Evolutionary conservation across 2,113 vertebrate species (phyloP), one percentile per base, ranked within the genome.

Genomic region (Bathybates hornii): DNA sequence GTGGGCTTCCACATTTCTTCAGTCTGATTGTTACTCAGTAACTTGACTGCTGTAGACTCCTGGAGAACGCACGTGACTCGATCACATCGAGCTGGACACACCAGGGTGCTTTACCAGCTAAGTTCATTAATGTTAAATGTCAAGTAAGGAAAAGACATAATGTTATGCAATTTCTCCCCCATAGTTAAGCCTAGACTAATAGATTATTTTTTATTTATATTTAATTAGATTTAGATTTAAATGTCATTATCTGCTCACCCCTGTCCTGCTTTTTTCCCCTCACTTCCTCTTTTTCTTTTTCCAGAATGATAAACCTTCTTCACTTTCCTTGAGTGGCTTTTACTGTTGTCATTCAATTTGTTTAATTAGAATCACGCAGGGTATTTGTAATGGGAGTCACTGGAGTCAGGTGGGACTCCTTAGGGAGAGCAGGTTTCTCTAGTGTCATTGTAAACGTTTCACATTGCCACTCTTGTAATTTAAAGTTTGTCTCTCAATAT

Each of bases 261-360:
- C 21, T 16, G 2, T 45, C 38, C 21, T 27, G 38, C 21, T 43
- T 71, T 24, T 3, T 0, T 0, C 12, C 7, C 66, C 0, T 41
- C 0, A 24, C 21, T 73, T 73, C 1, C 13, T 73, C 41, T 3
- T 27, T 45, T 45, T 11, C 34, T 16, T 45, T 27, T 9, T 1
- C 41, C 41, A 45, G 66, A 73, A 73, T 29, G 24, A 48, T 48
- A 48, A 48, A 17, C 14, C 6, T 48, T 19, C 68, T 76, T 48
- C 41, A 19, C 43, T 76, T 1, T 76, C 24, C 14, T 29, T 19
- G 43, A 48, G 43, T 76, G 24, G 14, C 1, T 76, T 76, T 76
- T 29, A 76, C 45, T 50, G 24, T 76, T 76, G 14, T 76, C 71
- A 76, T 76, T 76, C 24, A 29, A 48, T 48, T 48, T 76, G 24